Percentiles rank a stretch among this genome's conserved stretches.
phyloP scores from a whole-genome alignment of 92 coral and sea anemone species.

The Montipora capitata region DNA sequence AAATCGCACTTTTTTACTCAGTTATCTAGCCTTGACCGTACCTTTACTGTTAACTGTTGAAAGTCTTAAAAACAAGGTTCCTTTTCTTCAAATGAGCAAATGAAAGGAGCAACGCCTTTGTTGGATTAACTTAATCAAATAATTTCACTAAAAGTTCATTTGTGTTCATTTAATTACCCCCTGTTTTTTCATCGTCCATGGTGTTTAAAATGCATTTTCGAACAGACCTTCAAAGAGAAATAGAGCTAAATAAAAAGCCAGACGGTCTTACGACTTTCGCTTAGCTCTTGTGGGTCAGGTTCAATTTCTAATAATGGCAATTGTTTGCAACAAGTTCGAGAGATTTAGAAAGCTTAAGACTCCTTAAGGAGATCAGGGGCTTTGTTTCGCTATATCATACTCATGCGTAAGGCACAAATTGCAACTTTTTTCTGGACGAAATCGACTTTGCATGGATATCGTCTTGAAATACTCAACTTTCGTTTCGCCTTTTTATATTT shows the following conservation, averaged over 20 bases:
- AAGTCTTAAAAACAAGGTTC: background rate
- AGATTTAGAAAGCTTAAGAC: background rate
- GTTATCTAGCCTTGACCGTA: too few relatives aligned
- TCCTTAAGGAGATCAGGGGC: background rate
- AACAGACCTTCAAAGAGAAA: background rate
- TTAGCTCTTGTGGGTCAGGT: background rate
- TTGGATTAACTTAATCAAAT: background rate
- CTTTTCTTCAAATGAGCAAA: background rate
- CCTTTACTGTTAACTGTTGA: too few relatives aligned
- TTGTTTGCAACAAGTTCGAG: background rate
- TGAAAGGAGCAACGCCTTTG: background rate
- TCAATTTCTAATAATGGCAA: background rate
- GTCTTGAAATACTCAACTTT: background rate
- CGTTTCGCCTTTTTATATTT: background rate
- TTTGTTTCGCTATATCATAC: background rate
- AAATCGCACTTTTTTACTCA: too few relatives aligned
- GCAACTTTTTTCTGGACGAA: too few relatives aligned
- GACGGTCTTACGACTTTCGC: background rate
- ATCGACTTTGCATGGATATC: background rate
- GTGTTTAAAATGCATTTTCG: too few relatives aligned
- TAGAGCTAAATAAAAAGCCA: background rate
- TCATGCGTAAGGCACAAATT: too few relatives aligned
- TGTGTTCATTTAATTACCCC: background rate
- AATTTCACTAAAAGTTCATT: background rate
- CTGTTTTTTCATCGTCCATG: background rate